These are phyloP conservation scores for Nipponacmea schrenckii DNA, from an alignment of 2,888 invertebrate genomes.

Conservation along the genomic window DNA sequence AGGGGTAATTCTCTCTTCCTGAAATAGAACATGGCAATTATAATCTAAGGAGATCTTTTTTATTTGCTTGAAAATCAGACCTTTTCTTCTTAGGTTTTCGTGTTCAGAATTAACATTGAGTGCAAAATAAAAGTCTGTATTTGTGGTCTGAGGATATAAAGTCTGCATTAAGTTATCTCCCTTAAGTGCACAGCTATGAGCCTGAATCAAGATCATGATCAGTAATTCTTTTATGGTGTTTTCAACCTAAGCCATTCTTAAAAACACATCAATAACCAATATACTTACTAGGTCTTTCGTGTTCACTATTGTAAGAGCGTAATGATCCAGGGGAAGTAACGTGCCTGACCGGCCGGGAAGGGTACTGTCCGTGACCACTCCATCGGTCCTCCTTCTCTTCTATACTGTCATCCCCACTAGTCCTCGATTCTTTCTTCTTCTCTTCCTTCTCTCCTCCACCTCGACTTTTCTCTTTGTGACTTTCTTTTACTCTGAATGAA, in stretches of 20 bases:
- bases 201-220: no score
- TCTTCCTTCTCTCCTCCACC: conserved; percentile 33
- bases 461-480: conserved; percentile 19
- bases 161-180: no score
- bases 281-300: neutral
- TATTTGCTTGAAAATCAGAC: no score
- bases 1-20: conserved; percentile 57
- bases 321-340: neutral
- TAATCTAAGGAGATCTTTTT: no score
- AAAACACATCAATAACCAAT: no score
- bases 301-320: neutral
- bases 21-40: conserved; percentile 21
- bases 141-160: no score
- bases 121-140: no score
- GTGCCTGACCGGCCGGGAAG: neutral
- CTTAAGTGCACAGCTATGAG: no score
- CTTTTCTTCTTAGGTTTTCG: no score
- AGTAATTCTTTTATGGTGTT: no score
- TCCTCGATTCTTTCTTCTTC: conserved; percentile 30
- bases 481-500: neutral
- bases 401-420: conserved; percentile 16
- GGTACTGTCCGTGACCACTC: neutral
- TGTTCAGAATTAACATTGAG: no score
- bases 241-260: no score
- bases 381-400: neutral